Conservation (phyloP, 2,888 invertebrate species). For the Euphydryas editha region DNA sequence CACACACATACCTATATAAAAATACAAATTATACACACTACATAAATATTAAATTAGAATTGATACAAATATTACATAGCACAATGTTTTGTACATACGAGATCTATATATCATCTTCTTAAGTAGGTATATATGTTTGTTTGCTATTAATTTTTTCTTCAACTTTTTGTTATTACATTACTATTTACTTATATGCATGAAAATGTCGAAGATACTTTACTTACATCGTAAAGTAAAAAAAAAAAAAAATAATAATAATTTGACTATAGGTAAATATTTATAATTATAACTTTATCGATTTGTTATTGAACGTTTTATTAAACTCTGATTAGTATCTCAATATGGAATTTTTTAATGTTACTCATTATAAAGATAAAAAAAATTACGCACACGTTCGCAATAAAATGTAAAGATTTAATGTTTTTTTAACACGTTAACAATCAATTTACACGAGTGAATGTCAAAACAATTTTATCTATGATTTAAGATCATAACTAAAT, state of each 20-base stretch:
- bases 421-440: not conserved
- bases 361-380: not conserved
- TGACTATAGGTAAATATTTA: not conserved
- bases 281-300: not conserved
- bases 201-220: too few relatives aligned
- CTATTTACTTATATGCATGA: not conserved
- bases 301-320: not conserved
- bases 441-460: not conserved
- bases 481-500: not conserved
- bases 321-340: not conserved
- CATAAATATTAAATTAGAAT: too few relatives aligned
- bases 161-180: too few relatives aligned
- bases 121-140: too few relatives aligned
- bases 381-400: not conserved
- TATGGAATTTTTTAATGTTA: not conserved
- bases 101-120: too few relatives aligned
- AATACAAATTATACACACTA: too few relatives aligned
- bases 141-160: too few relatives aligned
- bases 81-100: too few relatives aligned
- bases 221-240: not conserved
- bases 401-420: not conserved
- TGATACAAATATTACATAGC: too few relatives aligned
- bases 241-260: not conserved
- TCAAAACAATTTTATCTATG: conserved; percentile 4
- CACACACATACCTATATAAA: too few relatives aligned